A percentile compares a stretch with the other conserved stretches of the same genome.
Conservation (phyloP, 2,888 invertebrate genomes). For the Lutraria lutraria region DNA sequence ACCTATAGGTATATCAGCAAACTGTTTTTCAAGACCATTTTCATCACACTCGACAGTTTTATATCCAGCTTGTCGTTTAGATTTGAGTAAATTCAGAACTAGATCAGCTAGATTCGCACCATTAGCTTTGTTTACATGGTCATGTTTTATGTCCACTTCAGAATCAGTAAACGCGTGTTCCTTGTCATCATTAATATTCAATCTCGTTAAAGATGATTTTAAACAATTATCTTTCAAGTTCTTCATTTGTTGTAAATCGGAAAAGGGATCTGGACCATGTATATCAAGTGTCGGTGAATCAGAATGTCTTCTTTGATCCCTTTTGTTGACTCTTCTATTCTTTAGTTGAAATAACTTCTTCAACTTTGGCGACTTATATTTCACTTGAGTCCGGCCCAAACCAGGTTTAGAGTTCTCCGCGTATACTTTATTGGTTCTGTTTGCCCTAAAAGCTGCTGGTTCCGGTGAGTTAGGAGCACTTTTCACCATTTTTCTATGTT, state of each 20-base stretch:
- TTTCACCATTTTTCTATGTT: slow-evolving; percentile 77
- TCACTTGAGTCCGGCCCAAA: slow-evolving; percentile 51
- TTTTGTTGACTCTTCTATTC: slow-evolving; percentile 19
- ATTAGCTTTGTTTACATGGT: neutral
- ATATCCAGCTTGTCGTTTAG: slow-evolving; percentile 47
- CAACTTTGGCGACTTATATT: slow-evolving; percentile 64
- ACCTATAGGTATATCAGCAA: slow-evolving; percentile 43
- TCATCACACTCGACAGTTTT: slow-evolving; percentile 46
- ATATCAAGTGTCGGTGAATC: neutral
- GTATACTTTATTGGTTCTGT: slow-evolving; percentile 32
- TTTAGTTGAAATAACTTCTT: slow-evolving; percentile 56
- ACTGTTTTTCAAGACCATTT: slow-evolving; percentile 30
- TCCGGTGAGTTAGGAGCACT: slow-evolving; percentile 64
- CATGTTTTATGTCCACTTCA: slow-evolving; percentile 37
- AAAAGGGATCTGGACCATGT: neutral
- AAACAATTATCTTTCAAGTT: slow-evolving; percentile 23
- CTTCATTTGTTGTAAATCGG: slow-evolving; percentile 18
- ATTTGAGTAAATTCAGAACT: slow-evolving; percentile 58
- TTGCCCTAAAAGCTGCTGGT: slow-evolving; percentile 37
- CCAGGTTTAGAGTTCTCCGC: slow-evolving; percentile 32
- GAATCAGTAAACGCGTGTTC: slow-evolving; percentile 37
- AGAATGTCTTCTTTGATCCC: slow-evolving; percentile 9
- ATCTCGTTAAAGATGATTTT: slow-evolving; percentile 22
- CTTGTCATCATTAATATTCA: slow-evolving; percentile 50
- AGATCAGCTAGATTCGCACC: slow-evolving; percentile 54